Base-by-base conservation (phyloP, 2,888 invertebrate genomes). In the Myopa testacea region DNA sequence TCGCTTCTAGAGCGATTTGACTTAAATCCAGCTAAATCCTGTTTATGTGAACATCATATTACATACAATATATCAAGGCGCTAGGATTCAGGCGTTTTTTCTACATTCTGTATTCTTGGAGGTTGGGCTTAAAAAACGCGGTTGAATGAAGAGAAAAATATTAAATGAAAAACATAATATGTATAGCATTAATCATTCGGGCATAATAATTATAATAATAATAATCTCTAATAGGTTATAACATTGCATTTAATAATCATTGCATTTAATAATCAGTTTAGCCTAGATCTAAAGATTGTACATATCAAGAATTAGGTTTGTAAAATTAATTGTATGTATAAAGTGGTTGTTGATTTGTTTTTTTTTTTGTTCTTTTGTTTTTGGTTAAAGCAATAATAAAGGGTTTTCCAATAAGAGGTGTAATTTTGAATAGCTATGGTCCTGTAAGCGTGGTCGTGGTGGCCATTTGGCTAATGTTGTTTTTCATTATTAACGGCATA, bases 201-300 rank as follows among this genome's bases (percentile, higher is more conserved):
- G 80, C 10, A 45, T 45, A 45, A 45, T 45, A 26, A 26, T 26
- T 26, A 26, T 26, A 26, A 45, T 84, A 26, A 45, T 84, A 85
- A 86, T 87, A 85, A 86, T 86, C 84, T 86, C 83, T 84, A 84
- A 84, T 71, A 86, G 85, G 85, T 84, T 86, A 85, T 86, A 86
- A 86, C 85, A 85, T 86, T 85, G 84, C 83, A 85, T 82, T n/a
- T 75, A 68, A 75, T 78, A 65, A 26, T 74, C 50, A 16, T 74
- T 65, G 63, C 45, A 10, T 26, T 73, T 73, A 26, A 26, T 26
- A 8, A 45, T 45, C 45, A 8, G 10, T 45, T 8, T 45, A 65
- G 63, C 26, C 55, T 58, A 74, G 45, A 60, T 73, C 50, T 45
- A 74, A 65, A 52, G 19, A 74, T 50, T 74, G 58, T 74, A 74